Conservation (phyloP, 2,797 vertebrate genomes). For the Heliangelus exortis region DNA sequence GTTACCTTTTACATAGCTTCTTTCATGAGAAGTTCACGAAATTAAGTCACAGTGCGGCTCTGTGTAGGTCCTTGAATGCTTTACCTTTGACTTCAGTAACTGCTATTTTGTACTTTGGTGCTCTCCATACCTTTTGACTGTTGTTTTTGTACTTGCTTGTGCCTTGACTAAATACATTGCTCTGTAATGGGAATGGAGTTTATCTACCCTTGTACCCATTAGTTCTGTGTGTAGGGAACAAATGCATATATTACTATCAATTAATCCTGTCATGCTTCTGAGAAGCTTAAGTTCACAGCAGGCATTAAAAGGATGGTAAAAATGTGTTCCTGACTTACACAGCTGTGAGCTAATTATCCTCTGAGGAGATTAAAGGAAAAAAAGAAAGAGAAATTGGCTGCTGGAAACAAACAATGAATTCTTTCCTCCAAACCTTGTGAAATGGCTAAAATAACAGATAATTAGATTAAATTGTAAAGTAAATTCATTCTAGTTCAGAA, state of each 20-base stretch:
- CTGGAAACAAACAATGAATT: slow-evolving; percentile 30
- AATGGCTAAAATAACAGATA: slow-evolving; percentile 63
- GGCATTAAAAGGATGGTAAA: not conserved
- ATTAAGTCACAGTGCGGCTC: not conserved
- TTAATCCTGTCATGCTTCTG: not conserved
- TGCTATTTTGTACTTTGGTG: not conserved
- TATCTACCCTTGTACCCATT: not conserved
- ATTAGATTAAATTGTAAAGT: slow-evolving; percentile 59
- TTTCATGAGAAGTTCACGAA: not conserved
- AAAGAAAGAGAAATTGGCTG: not conserved
- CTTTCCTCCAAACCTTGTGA: slow-evolving; percentile 40
- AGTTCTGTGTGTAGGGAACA: not conserved
- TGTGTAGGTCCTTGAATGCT: not conserved
- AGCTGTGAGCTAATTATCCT: slow-evolving; percentile 35
- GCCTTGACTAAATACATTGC: not conserved
- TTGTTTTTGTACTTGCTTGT: not conserved
- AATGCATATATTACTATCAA: not conserved
- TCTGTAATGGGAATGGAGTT: not conserved
- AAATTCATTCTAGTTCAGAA: slow-evolving; percentile 21
- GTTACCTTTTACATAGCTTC: slow-evolving; percentile 66
- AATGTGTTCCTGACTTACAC: not conserved
- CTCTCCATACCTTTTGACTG: not conserved
- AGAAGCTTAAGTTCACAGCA: not conserved
- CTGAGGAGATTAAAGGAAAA: not conserved
- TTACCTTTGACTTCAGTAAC: not conserved